Evolutionary conservation across 1,140 invertebrate species (phyloP).

Genomic region (Heliconius hewitsoni): DNA sequence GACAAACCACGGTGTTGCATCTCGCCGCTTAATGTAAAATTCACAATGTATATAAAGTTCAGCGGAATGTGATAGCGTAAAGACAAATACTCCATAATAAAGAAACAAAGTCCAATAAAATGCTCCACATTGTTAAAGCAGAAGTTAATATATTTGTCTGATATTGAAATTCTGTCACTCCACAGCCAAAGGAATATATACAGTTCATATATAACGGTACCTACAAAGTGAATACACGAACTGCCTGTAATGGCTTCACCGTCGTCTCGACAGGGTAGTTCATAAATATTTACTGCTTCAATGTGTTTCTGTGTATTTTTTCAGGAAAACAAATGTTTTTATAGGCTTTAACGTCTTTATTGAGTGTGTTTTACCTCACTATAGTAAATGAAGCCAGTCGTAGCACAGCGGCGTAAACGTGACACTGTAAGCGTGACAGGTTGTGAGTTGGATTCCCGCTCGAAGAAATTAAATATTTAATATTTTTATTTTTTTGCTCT

Average conservation of each 20-base stretch:
- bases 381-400: no score
- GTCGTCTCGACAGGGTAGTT: background rate
- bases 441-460: no score
- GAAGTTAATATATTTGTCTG: background rate
- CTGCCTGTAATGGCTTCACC: background rate
- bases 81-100: no score
- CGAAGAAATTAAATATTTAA: no score
- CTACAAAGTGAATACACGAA: conserved; percentile 1
- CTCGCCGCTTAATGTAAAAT: no score
- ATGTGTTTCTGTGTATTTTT: conserved; percentile 2
- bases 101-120: background rate
- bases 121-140: background rate
- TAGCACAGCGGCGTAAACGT: no score
- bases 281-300: conserved; percentile 4
- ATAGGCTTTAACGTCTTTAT: background rate
- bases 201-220: background rate
- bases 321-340: conserved; percentile 6
- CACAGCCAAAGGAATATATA: background rate
- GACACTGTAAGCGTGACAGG: no score
- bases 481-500: no score
- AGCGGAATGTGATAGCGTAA: no score
- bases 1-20: no score
- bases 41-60: no score
- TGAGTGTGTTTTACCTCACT: no score
- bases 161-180: background rate